Percentiles rank a stretch among this genome's conserved stretches.
Conservation (phyloP, 2,888 invertebrate species). For the Tachina grossa region DNA sequence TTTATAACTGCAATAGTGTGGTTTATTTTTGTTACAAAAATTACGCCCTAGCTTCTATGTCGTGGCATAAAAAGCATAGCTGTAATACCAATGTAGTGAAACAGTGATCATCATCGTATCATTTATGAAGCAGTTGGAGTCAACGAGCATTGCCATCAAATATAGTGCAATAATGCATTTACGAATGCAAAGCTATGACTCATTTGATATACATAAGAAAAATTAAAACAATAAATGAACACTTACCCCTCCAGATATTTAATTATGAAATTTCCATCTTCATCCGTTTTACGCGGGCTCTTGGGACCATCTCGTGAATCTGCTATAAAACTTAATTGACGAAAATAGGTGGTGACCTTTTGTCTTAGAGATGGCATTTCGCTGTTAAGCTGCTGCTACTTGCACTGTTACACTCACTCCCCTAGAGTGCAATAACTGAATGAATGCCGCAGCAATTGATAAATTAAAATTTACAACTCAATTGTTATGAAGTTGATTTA, state of each 20-base stretch:
- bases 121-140: too few relatives aligned
- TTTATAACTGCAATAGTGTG: too few relatives aligned
- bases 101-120: too few relatives aligned
- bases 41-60: too few relatives aligned
- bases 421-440: background rate
- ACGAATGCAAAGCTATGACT: background rate
- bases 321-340: slow-evolving; percentile 87
- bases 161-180: too few relatives aligned
- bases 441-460: slow-evolving; percentile 21
- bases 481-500: slow-evolving; percentile 62
- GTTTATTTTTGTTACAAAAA: too few relatives aligned
- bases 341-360: slow-evolving; percentile 88
- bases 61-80: too few relatives aligned
- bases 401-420: background rate
- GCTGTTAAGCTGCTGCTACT: slow-evolving; percentile 10
- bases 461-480: slow-evolving; percentile 51
- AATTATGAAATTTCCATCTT: slow-evolving; percentile 87
- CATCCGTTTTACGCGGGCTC: slow-evolving; percentile 81
- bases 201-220: background rate
- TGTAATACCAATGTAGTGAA: too few relatives aligned
- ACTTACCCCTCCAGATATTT: slow-evolving; percentile 88
- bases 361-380: slow-evolving; percentile 88
- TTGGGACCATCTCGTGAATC: slow-evolving; percentile 84
- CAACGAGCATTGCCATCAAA: too few relatives aligned
- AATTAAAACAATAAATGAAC: background rate